Evolutionary conservation across 2,113 vertebrate genomes (phyloP), one percentile per base, ranked within the genome.

Genomic region (Erinaceus europaeus): DNA sequence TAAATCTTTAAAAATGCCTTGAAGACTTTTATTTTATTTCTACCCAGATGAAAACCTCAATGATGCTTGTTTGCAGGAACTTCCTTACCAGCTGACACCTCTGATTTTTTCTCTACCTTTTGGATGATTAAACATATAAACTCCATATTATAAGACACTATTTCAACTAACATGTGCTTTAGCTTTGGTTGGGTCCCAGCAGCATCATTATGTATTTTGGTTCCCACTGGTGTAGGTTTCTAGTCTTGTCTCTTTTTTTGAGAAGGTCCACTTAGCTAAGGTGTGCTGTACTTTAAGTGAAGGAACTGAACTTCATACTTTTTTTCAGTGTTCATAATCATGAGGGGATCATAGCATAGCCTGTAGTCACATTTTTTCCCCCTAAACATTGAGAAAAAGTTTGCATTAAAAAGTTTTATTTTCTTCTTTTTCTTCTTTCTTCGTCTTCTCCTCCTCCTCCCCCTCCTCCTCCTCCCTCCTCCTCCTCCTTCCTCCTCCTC

Each of bases 21-120:
- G 71, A 93, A 91, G 36, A 68, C 10, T 20, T 15, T 46, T 20
- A 18, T 27, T n/a, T 81, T 64, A 44, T 78, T 89, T 90, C 72
- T 53, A 52, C 25, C 15, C 3, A 46, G 18, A 62, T 52, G 50
- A 52, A 57, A 53, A 53, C 78, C 17, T 62, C 29, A 9, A 2
- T 0, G n/a, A 48, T 57, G 59, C 18, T 68, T 1, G 4, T 72
- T 57, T 80, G 46, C 12, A 84, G 27, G n/a, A 25, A 2, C 52
- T 62, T 2, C 8, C n/a, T 21, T 4, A n/a, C 40, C 8, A n/a
- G 40, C 7, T 9, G 36, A 13, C 17, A 10, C 29, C 23, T 59
- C 23, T 48, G 79, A 29, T 91, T 85, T 78, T 53, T 42, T 50
- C 53, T 25, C 40, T 64, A 14, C 14, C 13, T 55, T 76, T 53